Evolutionary conservation across 1,140 invertebrate species (phyloP), one percentile per base, ranked within the genome.

Genomic region (Mesaphorura yosii): DNA sequence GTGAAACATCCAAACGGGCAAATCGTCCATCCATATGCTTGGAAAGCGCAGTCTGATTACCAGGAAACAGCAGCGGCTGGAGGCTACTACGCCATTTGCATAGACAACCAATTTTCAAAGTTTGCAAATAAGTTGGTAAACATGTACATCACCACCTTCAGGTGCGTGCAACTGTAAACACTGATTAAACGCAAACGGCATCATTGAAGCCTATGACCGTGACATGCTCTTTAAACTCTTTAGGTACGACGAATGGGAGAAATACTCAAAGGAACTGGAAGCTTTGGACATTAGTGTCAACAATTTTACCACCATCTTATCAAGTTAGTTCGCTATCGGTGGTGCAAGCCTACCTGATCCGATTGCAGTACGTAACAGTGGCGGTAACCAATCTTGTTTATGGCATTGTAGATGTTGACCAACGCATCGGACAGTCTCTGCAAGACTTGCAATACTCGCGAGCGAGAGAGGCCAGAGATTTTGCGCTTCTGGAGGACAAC

Each of bases 41-140:
- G 88, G 88, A 79, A 81, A 67, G 70, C 84, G 1, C 84, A 77
- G 57, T 79, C 85, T 1, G 88, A 91, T 67, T 92, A 90, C 64
- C 86, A 91, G 52, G 88, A 92, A 66, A 78, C 81, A 62, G 73
- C 78, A 0, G 78, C 80, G 3, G 71, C 75, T 1, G 87, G 86
- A 41, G 88, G 87, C 6, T 90, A 89, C 66, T 95, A 93, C 66
- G 82, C 82, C n/a, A 81, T 95, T 20, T 96, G 92, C 69, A 82
- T 96, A 49, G 89, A 95, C 68, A 96, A 96, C 72, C 87, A 91
- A 63, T 90, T 92, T 64, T 92, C 88, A 6, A 75, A 86, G 66
- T 94, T 92, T 73, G 84, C 88, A 26, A 82, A 81, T 12, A 95
- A 95, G 72, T 69, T 95, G 53, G 85, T 96, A 15, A 93, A 93